Percentiles rank a stretch among this genome's conserved stretches.
phyloP scores from a whole-genome alignment of 2,888 invertebrate genomes.

The Eristalis pertinax region DNA sequence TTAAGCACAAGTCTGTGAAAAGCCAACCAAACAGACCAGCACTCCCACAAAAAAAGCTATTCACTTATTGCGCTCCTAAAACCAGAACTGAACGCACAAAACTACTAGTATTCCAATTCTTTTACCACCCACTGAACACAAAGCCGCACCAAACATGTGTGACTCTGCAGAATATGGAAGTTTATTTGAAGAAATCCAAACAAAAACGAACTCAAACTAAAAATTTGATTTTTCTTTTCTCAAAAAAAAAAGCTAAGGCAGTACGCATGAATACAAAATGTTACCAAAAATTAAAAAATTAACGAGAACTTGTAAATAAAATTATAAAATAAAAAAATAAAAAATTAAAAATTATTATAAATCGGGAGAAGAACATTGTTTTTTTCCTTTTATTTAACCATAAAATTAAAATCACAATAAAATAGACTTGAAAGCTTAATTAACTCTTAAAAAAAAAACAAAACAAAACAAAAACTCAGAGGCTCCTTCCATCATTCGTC shows the following conservation, averaged over 20 bases:
- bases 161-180: slow-evolving; percentile 44
- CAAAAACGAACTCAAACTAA: slow-evolving; percentile 29
- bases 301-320: background rate
- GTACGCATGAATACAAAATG: slow-evolving; percentile 55
- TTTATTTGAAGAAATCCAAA: background rate
- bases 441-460: slow-evolving; percentile 47
- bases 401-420: slow-evolving; percentile 81
- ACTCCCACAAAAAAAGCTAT: background rate
- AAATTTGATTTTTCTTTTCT: background rate
- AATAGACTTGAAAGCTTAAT: slow-evolving; percentile 78
- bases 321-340: slow-evolving; percentile 21
- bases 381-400: slow-evolving; percentile 71
- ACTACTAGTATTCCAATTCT: background rate
- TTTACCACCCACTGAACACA: background rate
- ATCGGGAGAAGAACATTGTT: background rate
- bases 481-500: background rate
- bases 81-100: background rate
- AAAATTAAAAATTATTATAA: slow-evolving; percentile 7
- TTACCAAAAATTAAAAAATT: slow-evolving; percentile 24
- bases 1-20: background rate
- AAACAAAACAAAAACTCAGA: slow-evolving; percentile 5
- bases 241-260: slow-evolving; percentile 49
- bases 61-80: background rate
- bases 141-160: slow-evolving; percentile 8
- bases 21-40: background rate